Evolutionary conservation across 2,888 invertebrate genomes (phyloP).

Genomic region (Dryadula phaetusa): DNA sequence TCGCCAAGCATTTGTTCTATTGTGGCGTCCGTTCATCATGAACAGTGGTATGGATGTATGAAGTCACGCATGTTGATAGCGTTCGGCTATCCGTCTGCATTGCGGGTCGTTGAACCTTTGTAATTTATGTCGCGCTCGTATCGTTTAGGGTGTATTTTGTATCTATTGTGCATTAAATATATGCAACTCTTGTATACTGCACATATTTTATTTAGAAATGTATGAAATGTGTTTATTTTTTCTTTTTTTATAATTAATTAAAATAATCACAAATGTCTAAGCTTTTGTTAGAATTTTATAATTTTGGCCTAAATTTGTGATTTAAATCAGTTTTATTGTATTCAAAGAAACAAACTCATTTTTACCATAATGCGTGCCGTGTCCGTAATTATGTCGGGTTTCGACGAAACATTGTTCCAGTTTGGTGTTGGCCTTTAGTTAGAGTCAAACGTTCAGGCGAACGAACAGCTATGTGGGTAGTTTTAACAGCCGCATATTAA

Average conservation of each 20-base stretch:
- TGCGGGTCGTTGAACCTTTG: constrained; percentile 68
- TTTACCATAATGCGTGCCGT: constrained; percentile 30
- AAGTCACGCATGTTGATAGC: constrained; percentile 61
- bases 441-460: constrained; percentile 11
- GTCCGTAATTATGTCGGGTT: constrained; percentile 15
- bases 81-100: constrained; percentile 45
- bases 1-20: constrained; percentile 79
- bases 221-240: neutral
- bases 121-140: constrained; percentile 61
- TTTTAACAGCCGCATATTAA: constrained; percentile 45
- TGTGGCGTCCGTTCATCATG: constrained; percentile 65
- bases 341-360: constrained; percentile 31
- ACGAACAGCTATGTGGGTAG: constrained; percentile 46
- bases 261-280: neutral
- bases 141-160: constrained; percentile 61
- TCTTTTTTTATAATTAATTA: neutral
- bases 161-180: constrained; percentile 44
- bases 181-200: constrained; percentile 36
- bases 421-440: constrained; percentile 26
- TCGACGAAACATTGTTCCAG: constrained; percentile 31
- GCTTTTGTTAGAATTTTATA: neutral
- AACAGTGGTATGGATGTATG: constrained; percentile 55
- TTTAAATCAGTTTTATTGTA: constrained; percentile 34
- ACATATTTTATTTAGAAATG: neutral
- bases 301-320: constrained; percentile 1